These are phyloP conservation scores for Papilio xuthus DNA, from an alignment of 1,140 invertebrate genomes.

Conservation along the genomic window DNA sequence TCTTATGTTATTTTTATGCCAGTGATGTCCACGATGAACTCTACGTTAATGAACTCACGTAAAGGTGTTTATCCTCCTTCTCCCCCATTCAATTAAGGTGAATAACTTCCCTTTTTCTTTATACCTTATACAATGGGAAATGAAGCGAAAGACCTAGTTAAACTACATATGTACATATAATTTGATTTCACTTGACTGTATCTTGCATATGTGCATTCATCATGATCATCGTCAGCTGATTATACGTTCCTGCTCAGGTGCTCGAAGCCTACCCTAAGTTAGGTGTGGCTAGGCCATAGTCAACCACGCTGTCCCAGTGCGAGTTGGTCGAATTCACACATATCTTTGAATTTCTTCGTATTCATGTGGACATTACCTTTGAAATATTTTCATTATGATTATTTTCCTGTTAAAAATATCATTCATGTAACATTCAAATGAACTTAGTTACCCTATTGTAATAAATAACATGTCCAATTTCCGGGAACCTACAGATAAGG, in stretches of 20 bases:
- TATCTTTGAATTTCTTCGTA: no score
- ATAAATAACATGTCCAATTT: conserved; percentile 12
- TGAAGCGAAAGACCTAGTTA: no score
- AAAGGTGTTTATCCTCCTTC: background rate
- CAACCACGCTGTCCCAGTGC: no score
- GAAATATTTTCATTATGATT: background rate
- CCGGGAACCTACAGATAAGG: background rate
- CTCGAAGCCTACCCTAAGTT: no score
- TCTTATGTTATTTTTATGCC: background rate
- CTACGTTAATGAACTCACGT: conserved; percentile 15
- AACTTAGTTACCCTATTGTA: background rate
- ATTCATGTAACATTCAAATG: background rate
- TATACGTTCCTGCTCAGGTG: no score
- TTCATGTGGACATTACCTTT: background rate
- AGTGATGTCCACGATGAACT: conserved; percentile 8
- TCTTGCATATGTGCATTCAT: no score
- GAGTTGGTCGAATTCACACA: no score
- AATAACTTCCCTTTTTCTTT: background rate
- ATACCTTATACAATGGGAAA: background rate
- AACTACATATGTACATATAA: no score
- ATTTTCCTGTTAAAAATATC: background rate
- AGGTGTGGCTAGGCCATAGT: no score
- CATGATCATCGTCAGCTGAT: no score
- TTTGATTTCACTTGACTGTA: no score
- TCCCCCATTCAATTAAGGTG: background rate